Evolutionary conservation across 1,140 invertebrate species (phyloP), one percentile per base, ranked within the genome.

Genomic region (Latrodectus geometricus): DNA sequence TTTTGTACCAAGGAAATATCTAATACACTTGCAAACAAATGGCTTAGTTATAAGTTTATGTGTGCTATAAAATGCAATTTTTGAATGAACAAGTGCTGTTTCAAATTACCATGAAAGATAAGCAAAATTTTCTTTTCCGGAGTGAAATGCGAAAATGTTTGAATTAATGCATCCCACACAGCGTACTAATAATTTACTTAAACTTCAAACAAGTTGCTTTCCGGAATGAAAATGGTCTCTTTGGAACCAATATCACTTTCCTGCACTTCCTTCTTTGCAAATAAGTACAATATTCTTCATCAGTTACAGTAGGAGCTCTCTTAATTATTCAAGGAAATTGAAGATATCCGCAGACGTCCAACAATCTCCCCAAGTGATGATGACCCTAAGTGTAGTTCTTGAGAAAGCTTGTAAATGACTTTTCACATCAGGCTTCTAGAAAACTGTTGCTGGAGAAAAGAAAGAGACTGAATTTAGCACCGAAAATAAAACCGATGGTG

Each of bases 271-370:
- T 61, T 17, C 54, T 61, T 61, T 14, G 54, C 54, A 61, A 61
- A 14, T 61, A 61, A 61, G 54, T 11, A 11, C 54, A 61, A 61
- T 61, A 61, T 61, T 61, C 54, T 17, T 17, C 17, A 11, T 17
- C 54, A 61, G 35, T 35, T 35, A 35, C 35, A 61, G 54, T 61
- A 3, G 54, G 11, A 17, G 2, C n/a, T 0, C 23, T 80, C 49
- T 70, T 68, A 54, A 70, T 80, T 80, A 80, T 80, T 80, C 50
- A 80, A 65, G 49, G n/a, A 8, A n/a, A 52, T 11, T 61, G 66
- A 70, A 68, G 52, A 80, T 23, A 21, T 23, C 49, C 68, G 7
- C 15, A 21, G 54, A 61, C 54, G 66, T 7, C n/a, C 21, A n/a
- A 70, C 78, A 70, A n/a, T 61, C 68, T 52, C 20, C 4, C 11